These are phyloP conservation scores for Drosophila teissieri DNA, from an alignment of 1,140 invertebrate species.

Conservation along the genomic window DNA sequence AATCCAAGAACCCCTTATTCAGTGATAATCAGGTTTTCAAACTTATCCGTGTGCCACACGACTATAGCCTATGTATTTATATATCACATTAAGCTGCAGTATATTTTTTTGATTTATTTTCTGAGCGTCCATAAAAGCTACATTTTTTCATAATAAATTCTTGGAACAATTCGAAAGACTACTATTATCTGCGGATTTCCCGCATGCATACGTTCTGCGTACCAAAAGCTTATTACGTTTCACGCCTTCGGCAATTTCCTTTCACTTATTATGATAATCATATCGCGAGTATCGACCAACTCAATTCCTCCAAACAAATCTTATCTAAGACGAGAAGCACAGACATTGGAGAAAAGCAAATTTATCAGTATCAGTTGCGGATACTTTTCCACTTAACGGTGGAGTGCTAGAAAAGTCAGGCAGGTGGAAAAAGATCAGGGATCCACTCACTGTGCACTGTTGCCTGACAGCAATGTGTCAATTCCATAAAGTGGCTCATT, in stretches of 20 bases:
- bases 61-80: neutral
- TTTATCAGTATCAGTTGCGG: constrained; percentile 44
- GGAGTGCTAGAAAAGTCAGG: constrained; percentile 71
- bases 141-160: neutral
- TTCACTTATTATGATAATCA: constrained; percentile 40
- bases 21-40: neutral
- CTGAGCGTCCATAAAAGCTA: neutral
- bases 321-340: constrained; percentile 24
- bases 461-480: constrained; percentile 81
- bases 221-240: constrained; percentile 29
- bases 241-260: constrained; percentile 33
- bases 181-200: constrained; percentile 6
- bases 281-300: constrained; percentile 32
- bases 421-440: constrained; percentile 63
- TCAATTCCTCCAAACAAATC: constrained; percentile 34
- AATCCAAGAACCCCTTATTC: neutral
- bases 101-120: neutral
- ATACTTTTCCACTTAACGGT: constrained; percentile 54
- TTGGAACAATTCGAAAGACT: constrained; percentile 16
- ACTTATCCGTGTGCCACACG: neutral
- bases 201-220: constrained; percentile 7
- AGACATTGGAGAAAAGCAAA: constrained; percentile 24
- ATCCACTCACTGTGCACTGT: constrained; percentile 49
- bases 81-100: constrained; percentile 5
- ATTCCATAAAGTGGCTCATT: constrained; percentile 81